A percentile compares a stretch with the other conserved stretches of the same genome.
These are phyloP conservation scores for Tryphoninae sp. DNA, from an alignment of 2,888 invertebrate genomes.

Conservation along the genomic window DNA sequence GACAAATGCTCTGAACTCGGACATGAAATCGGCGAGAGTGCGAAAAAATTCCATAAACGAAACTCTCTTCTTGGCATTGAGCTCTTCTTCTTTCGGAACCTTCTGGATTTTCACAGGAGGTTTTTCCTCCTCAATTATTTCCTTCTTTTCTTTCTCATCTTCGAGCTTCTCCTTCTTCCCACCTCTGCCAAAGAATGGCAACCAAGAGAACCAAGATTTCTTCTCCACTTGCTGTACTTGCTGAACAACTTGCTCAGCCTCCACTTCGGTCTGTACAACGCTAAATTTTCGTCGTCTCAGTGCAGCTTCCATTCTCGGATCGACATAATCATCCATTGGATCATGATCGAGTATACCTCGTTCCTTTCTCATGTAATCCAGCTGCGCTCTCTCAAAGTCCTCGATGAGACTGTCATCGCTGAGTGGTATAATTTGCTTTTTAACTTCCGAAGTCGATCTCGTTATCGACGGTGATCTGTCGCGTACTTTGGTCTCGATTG, in stretches of 20 bases:
- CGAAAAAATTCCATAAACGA: constrained; percentile 72
- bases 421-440: constrained; percentile 78
- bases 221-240: constrained; percentile 66
- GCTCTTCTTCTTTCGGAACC: constrained; percentile 57
- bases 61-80: constrained; percentile 55
- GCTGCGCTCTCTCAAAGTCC: constrained; percentile 74
- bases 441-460: constrained; percentile 66
- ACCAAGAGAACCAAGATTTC: constrained; percentile 74
- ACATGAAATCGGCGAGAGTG: constrained; percentile 68
- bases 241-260: constrained; percentile 69
- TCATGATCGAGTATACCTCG: constrained; percentile 72
- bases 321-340: constrained; percentile 60
- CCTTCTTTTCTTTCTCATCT: constrained; percentile 68
- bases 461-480: constrained; percentile 21
- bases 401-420: constrained; percentile 73
- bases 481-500: constrained; percentile 22
- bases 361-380: constrained; percentile 67
- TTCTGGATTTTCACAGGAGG: constrained; percentile 68
- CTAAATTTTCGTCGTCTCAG: constrained; percentile 71
- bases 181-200: constrained; percentile 68
- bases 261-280: constrained; percentile 71
- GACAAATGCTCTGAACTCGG: constrained; percentile 82
- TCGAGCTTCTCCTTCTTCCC: constrained; percentile 72
- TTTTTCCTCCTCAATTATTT: constrained; percentile 73
- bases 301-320: constrained; percentile 58